phyloP scores from a whole-genome alignment of 2,113 vertebrate genomes.

The Chamaea fasciata region DNA sequence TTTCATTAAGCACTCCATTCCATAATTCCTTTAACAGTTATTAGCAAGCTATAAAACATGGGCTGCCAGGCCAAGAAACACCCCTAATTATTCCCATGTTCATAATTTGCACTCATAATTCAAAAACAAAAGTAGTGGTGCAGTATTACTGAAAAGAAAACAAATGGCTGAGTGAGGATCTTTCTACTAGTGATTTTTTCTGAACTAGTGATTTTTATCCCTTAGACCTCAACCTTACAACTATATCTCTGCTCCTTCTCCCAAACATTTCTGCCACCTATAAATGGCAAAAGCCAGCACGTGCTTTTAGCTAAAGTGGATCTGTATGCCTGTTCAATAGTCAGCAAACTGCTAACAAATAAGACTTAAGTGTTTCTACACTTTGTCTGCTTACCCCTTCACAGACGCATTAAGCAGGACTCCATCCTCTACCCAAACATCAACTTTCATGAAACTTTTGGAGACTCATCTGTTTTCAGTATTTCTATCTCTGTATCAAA shows the following conservation, averaged over 20 bases:
- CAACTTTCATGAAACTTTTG: neutral
- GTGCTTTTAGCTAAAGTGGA: neutral
- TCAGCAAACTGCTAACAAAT: neutral
- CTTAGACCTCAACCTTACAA: neutral
- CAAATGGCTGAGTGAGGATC: neutral
- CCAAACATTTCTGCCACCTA: accelerated
- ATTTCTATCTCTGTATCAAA: neutral
- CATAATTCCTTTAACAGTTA: neutral
- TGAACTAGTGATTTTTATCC: neutral
- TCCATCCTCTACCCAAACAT: neutral
- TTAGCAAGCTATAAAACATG: neutral
- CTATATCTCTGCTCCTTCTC: neutral
- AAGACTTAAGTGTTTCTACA: neutral
- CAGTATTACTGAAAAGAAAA: neutral
- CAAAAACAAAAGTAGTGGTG: neutral
- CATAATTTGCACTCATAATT: neutral
- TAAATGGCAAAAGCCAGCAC: neutral
- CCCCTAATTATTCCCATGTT: neutral
- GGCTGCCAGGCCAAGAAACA: neutral
- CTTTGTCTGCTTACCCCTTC: neutral
- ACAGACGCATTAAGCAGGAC: neutral
- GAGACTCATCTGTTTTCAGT: neutral
- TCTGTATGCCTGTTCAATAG: neutral
- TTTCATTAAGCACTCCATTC: neutral
- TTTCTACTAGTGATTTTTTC: neutral